Conservation (phyloP, 2,888 invertebrate genomes). For the Spisula subtruncata region DNA sequence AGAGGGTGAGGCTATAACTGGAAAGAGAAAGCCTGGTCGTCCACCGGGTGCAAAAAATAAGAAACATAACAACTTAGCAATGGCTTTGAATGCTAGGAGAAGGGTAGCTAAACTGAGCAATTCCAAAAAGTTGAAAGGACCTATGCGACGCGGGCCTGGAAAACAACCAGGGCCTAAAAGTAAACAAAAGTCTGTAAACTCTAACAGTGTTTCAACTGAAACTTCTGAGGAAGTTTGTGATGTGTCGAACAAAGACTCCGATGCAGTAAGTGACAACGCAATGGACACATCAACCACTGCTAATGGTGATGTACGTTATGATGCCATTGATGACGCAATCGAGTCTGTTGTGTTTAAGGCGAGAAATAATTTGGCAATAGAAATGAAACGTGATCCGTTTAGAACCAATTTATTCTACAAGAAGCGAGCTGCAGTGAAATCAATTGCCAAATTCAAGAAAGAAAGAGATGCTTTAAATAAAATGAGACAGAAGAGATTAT, state of each 20-base stretch:
- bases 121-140: background rate
- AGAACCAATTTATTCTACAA: slow-evolving; percentile 33
- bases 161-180: slow-evolving; percentile 37
- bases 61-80: slow-evolving; percentile 25
- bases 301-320: background rate
- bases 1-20: background rate
- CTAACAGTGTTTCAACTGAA: slow-evolving; percentile 1
- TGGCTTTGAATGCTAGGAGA: background rate
- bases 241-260: slow-evolving; percentile 16
- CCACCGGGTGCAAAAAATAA: slow-evolving; percentile 60
- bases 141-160: slow-evolving; percentile 31
- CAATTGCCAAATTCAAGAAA: slow-evolving; percentile 60
- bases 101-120: background rate
- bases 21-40: slow-evolving; percentile 46
- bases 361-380: slow-evolving; percentile 40
- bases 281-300: slow-evolving; percentile 27
- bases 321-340: slow-evolving; percentile 45
- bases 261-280: background rate
- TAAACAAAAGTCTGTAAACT: slow-evolving; percentile 4
- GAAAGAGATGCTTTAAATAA: slow-evolving; percentile 37
- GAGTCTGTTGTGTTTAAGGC: slow-evolving; percentile 52
- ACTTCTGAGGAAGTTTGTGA: slow-evolving; percentile 23
- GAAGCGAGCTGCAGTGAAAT: slow-evolving; percentile 34
- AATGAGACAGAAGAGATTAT: slow-evolving; percentile 60
- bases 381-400: slow-evolving; percentile 31